These are phyloP conservation scores for Ptyas mucosa DNA, from an alignment of 2,113 vertebrate genomes.

Conservation along the genomic window DNA sequence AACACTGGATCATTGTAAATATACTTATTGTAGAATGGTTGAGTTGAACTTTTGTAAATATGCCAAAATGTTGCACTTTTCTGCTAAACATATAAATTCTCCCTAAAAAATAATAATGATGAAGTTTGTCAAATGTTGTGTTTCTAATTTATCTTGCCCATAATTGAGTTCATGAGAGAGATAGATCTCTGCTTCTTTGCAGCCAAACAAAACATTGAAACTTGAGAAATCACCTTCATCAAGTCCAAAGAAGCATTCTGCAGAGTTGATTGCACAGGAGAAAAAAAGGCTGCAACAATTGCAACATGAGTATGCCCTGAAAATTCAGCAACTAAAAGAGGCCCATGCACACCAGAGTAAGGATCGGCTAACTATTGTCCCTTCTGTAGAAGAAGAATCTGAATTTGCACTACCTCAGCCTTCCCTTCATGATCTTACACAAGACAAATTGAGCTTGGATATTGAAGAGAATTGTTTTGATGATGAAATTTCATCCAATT, in stretches of 20 bases:
- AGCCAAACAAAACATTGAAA: slow-evolving; percentile 83
- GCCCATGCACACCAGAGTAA: slow-evolving; percentile 80
- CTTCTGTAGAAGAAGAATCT: slow-evolving; percentile 65
- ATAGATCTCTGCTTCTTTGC: slow-evolving; percentile 32
- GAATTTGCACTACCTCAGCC: slow-evolving; percentile 85
- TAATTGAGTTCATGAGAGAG: slow-evolving; percentile 30
- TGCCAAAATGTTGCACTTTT: background rate
- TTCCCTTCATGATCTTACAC: slow-evolving; percentile 93
- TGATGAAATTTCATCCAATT: slow-evolving; percentile 73
- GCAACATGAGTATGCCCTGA: slow-evolving; percentile 93
- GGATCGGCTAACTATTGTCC: slow-evolving; percentile 58
- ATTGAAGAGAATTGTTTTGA: slow-evolving; percentile 82
- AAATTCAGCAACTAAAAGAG: slow-evolving; percentile 94
- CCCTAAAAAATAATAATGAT: slow-evolving; percentile 8
- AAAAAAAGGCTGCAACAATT: slow-evolving; percentile 91
- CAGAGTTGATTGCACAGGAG: slow-evolving; percentile 87
- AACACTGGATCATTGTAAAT: background rate
- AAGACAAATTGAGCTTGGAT: slow-evolving; percentile 89
- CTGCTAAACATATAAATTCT: slow-evolving; percentile 13
- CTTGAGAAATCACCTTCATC: slow-evolving; percentile 68
- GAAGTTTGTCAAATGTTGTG: slow-evolving; percentile 18
- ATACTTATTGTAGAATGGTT: background rate
- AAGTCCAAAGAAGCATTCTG: slow-evolving; percentile 82
- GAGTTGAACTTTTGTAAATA: accelerated
- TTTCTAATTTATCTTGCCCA: background rate